These are phyloP conservation scores for Globodera rostochiensis DNA, from an alignment of 1,140 invertebrate species.

Conservation along the genomic window DNA sequence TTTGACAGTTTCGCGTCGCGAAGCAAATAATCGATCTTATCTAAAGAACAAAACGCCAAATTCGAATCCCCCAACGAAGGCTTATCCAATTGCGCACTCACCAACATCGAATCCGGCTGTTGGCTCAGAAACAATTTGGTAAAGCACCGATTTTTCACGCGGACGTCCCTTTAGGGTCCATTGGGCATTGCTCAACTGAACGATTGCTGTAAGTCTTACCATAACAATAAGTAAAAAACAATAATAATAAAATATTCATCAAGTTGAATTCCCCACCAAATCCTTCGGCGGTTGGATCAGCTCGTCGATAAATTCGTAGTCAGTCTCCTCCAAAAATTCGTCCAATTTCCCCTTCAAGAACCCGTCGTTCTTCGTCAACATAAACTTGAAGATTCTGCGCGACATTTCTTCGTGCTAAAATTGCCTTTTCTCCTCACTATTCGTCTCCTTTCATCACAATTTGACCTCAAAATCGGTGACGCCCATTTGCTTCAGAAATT, in stretches of 20 bases:
- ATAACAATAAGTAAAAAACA: not conserved
- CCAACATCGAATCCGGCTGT: slow-evolving; percentile 40
- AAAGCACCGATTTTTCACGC: slow-evolving; percentile 40
- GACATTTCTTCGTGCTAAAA: slow-evolving; percentile 44
- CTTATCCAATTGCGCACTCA: not conserved
- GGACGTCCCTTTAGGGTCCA: slow-evolving; percentile 41
- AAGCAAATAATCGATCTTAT: slow-evolving; percentile 46
- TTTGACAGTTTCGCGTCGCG: slow-evolving; percentile 19
- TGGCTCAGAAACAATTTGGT: slow-evolving; percentile 44
- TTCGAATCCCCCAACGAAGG: not conserved
- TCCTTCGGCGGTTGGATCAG: slow-evolving; percentile 41
- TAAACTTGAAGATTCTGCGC: slow-evolving; percentile 26
- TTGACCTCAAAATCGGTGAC: not conserved
- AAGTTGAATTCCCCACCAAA: slow-evolving; percentile 10
- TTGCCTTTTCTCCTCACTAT: not conserved
- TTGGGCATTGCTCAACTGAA: slow-evolving; percentile 39
- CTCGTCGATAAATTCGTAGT: slow-evolving; percentile 41
- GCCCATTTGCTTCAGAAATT: slow-evolving; percentile 57
- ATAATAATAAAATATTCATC: not conserved
- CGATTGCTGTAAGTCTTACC: not conserved
- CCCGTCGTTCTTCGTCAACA: slow-evolving; percentile 31
- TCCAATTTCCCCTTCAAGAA: slow-evolving; percentile 39
- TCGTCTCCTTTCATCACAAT: not conserved
- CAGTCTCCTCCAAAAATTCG: slow-evolving; percentile 33
- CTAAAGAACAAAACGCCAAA: slow-evolving; percentile 25